Evolutionary conservation across 2,113 vertebrate species (phyloP).

Genomic region (Salvelinus fontinalis): DNA sequence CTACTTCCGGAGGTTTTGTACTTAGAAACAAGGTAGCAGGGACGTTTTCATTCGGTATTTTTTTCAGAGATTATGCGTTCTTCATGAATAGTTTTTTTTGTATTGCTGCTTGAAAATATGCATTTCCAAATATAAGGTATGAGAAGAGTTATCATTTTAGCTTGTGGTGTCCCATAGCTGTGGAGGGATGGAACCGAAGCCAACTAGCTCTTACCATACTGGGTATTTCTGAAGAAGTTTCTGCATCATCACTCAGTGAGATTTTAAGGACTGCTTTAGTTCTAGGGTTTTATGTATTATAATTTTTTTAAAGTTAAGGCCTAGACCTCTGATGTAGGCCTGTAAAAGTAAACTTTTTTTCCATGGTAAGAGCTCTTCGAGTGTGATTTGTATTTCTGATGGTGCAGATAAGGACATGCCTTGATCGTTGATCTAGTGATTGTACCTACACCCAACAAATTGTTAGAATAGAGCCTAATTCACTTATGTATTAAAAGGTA

Average conservation of each 20-base stretch:
- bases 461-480: constrained; percentile 37
- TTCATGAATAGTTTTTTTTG: constrained; percentile 98
- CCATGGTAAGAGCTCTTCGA: constrained; percentile 55
- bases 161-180: constrained; percentile 64
- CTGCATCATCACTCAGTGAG: constrained; percentile 44
- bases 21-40: constrained; percentile 98
- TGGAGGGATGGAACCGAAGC: constrained; percentile 47
- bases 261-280: constrained; percentile 43
- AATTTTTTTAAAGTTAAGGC: constrained; percentile 61
- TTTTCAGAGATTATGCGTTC: constrained; percentile 99
- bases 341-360: constrained; percentile 62
- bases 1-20: constrained; percentile 99
- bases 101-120: constrained; percentile 99
- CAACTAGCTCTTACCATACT: constrained; percentile 44
- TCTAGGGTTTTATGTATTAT: constrained; percentile 60
- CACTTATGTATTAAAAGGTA: constrained; percentile 29
- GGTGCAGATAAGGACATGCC: constrained; percentile 45
- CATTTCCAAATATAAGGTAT: constrained; percentile 95
- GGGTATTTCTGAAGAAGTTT: constrained; percentile 55
- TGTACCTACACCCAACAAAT: constrained; percentile 44
- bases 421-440: constrained; percentile 27
- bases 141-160: constrained; percentile 82
- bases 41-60: constrained; percentile 98
- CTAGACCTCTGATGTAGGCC: constrained; percentile 56
- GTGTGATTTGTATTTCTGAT: constrained; percentile 44